Base-by-base conservation (phyloP, 2,888 invertebrate species). In the Sisyra terminalis region DNA sequence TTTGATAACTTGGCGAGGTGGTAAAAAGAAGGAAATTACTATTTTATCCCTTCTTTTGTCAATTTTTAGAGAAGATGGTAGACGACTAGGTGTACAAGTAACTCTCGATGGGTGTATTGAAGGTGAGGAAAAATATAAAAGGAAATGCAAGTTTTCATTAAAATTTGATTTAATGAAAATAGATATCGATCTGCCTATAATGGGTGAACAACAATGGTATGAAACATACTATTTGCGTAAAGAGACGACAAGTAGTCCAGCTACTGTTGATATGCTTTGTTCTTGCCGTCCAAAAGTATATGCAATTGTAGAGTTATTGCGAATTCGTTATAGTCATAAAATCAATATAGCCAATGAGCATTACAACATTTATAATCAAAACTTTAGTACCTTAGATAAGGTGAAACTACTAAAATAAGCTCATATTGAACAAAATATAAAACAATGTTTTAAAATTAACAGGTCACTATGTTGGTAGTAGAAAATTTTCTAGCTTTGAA, bases 241-340 rank as follows among this genome's bases (percentile, higher is more conserved):
- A 46, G 48, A 57, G 10, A 42, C 47, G 4, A 48, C 52, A 5
- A 54, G 50, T 11, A 61, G 58, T 46, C 61, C 62, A 5, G 51
- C 61, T 3, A 50, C 61, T 16, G 51, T 55, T 2, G 64, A 65
- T 37, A 53, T 65, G 47, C 49, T 64, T 5, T 58, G 59, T 3
- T 64, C 66, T 34, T 57, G 57, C 18, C 52, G 67, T 47, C 63
- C 64, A 1, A 69, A 67, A 53, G 59, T 69, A 41, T 65, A 65
- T 47, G 57, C 60, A 9, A 55, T 69, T 39, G 45, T 60, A 9
- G 58, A 62, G 48, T 52, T 65, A 6, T 49, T 67, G 5, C 50
- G 53, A 29, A 50, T 53, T 10, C 49, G 54, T 29, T 57, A 62
- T 43, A 42, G 47, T n/a, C 54, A 58, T 2, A 53, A 49, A 31